Evolutionary conservation across 2,888 invertebrate genomes (phyloP).

Genomic region (Heliconius cydno): DNA sequence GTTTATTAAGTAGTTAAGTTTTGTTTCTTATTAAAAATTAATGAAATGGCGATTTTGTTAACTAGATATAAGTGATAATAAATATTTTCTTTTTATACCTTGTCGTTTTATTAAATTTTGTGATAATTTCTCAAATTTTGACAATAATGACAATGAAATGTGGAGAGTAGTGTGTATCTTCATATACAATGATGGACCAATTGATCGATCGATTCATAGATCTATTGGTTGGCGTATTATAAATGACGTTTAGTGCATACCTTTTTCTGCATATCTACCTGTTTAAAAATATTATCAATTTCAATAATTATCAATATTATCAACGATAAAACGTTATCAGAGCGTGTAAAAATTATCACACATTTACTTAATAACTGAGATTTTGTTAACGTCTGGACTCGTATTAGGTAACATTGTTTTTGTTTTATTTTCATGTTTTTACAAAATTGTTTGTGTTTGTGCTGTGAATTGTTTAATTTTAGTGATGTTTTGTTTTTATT

Average conservation of each 20-base stretch:
- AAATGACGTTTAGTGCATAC: slow-evolving; percentile 10
- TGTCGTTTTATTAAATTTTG: neutral
- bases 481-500: neutral
- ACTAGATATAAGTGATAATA: slow-evolving; percentile 8
- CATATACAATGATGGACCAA: neutral
- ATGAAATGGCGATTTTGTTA: slow-evolving; percentile 10
- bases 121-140: too few relatives aligned
- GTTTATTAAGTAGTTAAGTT: neutral
- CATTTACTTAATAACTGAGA: slow-evolving; percentile 23
- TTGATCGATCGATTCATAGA: neutral
- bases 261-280: neutral
- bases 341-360: slow-evolving; percentile 18
- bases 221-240: neutral
- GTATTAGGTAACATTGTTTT: neutral
- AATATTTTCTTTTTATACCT: slow-evolving; percentile 13
- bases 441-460: slow-evolving; percentile 1
- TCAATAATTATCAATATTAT: slow-evolving; percentile 38
- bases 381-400: slow-evolving; percentile 23
- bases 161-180: too few relatives aligned
- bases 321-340: slow-evolving; percentile 32
- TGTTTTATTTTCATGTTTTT: neutral
- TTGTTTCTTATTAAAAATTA: slow-evolving; percentile 1
- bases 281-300: slow-evolving; percentile 16
- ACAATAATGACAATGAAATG: too few relatives aligned
- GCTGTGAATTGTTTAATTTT: neutral